Percentiles rank a stretch among this genome's conserved stretches.
phyloP scores from a whole-genome alignment of 2,797 vertebrate genomes.

The Adrianichthys oophorus region DNA sequence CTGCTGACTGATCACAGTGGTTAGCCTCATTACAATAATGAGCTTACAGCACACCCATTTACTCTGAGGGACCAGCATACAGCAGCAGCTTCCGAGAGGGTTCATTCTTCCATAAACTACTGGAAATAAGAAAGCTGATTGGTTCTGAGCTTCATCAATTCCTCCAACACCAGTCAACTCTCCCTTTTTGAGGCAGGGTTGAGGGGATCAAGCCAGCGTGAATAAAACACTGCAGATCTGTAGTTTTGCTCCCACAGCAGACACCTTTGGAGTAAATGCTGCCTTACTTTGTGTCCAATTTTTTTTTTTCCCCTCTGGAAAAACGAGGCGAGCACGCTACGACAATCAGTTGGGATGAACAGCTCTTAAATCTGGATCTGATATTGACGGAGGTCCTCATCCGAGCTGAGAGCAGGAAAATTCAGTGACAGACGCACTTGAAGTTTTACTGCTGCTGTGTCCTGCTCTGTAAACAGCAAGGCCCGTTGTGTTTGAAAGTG shows the following conservation, averaged over 20 bases:
- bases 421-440: too few relatives aligned
- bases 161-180: too few relatives aligned
- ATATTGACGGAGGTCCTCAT: constrained; percentile 29
- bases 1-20: constrained; percentile 82
- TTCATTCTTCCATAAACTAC: too few relatives aligned
- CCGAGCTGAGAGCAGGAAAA: too few relatives aligned
- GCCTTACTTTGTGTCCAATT: constrained; percentile 44
- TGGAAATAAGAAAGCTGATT: too few relatives aligned
- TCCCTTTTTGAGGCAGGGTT: too few relatives aligned
- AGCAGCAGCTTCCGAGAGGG: too few relatives aligned
- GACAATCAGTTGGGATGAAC: constrained; percentile 35
- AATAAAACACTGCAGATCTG: constrained; percentile 16
- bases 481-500: constrained; percentile 27
- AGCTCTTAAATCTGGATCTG: constrained; percentile 39
- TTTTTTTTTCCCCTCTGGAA: constrained; percentile 30
- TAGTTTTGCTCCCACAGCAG: constrained; percentile 37
- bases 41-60: constrained; percentile 81
- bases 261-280: constrained; percentile 26
- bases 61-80: too few relatives aligned
- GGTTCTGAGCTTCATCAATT: too few relatives aligned
- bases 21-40: constrained; percentile 91
- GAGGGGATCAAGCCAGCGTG: neutral
- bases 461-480: constrained; percentile 30
- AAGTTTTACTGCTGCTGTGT: constrained; percentile 15
- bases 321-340: constrained; percentile 31